A percentile compares a stretch with the other conserved stretches of the same genome.
These are phyloP conservation scores for Etheostoma spectabile DNA, from an alignment of 2,113 vertebrate genomes.

Conservation along the genomic window DNA sequence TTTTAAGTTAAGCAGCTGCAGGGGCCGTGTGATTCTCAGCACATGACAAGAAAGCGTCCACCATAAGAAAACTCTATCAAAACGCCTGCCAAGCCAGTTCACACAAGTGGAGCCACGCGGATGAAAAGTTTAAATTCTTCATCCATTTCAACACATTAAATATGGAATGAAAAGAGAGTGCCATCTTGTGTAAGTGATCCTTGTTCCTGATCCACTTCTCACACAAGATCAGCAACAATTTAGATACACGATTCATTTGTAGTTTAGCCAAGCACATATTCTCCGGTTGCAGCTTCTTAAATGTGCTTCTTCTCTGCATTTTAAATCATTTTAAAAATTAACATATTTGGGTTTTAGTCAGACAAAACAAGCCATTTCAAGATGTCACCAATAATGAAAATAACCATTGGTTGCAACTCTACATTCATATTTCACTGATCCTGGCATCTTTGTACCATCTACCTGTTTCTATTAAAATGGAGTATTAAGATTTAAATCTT, in stretches of 20 bases:
- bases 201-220: not conserved
- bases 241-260: not conserved
- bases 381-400: not conserved
- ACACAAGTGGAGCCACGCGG: too few relatives aligned
- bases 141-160: not conserved
- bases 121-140: conserved; percentile 2
- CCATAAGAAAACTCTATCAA: not conserved
- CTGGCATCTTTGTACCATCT: not conserved
- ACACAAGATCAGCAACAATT: not conserved
- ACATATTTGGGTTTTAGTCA: not conserved
- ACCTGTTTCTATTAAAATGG: not conserved
- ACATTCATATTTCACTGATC: not conserved
- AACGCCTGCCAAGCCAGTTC: not conserved
- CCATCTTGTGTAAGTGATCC: not conserved
- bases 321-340: too few relatives aligned
- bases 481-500: not conserved
- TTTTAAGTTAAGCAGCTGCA: not conserved
- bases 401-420: not conserved
- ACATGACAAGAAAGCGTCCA: conserved; percentile 36
- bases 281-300: not conserved
- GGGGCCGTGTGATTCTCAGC: not conserved
- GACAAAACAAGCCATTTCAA: not conserved
- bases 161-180: not conserved
- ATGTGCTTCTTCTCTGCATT: not conserved
- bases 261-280: not conserved